Evolutionary conservation across 2,113 vertebrate species (phyloP).

Genomic region (Thomomys bottae): DNA sequence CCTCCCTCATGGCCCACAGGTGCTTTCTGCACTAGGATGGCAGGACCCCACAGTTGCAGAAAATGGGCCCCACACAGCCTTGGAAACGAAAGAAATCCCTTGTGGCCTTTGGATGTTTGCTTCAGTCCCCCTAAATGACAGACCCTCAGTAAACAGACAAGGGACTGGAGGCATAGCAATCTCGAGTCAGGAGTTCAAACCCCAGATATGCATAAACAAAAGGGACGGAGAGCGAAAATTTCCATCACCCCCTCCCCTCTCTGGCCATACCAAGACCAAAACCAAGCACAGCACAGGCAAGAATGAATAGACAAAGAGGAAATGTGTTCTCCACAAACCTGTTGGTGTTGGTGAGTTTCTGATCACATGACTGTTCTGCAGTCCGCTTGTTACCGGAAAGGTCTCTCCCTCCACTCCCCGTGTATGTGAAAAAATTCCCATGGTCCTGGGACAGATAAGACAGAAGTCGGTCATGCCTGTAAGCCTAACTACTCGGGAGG

Average conservation of each 20-base stretch:
- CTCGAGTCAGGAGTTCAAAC: too few relatives aligned
- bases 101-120: neutral
- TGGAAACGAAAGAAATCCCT: too few relatives aligned
- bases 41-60: too few relatives aligned
- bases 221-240: too few relatives aligned
- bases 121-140: neutral
- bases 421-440: slow-evolving; percentile 97
- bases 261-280: neutral
- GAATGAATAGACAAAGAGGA: too few relatives aligned
- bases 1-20: too few relatives aligned
- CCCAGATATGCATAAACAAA: too few relatives aligned
- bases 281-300: neutral
- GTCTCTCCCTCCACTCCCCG: slow-evolving; percentile 96
- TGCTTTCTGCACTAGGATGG: too few relatives aligned
- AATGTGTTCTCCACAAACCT: slow-evolving; percentile 83
- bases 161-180: too few relatives aligned
- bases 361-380: slow-evolving; percentile 97
- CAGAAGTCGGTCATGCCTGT: neutral
- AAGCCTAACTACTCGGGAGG: neutral
- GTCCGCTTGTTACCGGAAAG: slow-evolving; percentile 98
- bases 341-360: slow-evolving; percentile 99
- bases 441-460: slow-evolving; percentile 89
- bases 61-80: too few relatives aligned
- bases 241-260: neutral
- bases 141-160: neutral